Evolutionary conservation across 2,797 vertebrate genomes (phyloP), one percentile per base, ranked within the genome.

Genomic region (Nannoperca obscura): DNA sequence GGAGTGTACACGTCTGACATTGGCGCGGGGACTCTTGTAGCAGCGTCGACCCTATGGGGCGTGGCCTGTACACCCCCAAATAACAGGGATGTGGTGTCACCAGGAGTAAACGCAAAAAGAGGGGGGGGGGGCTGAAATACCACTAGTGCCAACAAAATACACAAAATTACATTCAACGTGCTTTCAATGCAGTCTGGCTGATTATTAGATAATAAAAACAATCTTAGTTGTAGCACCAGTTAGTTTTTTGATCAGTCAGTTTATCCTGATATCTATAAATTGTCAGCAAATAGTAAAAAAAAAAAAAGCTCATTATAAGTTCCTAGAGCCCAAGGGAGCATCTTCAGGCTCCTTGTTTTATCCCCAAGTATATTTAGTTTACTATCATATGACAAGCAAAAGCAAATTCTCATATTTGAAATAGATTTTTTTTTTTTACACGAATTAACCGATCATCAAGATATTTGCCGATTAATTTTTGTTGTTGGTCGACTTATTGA

Each of bases 1-100:
- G 87, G 71, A 88, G 85, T 89, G 90, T 62, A 77, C 83, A 80
- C 80, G 68, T 76, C 77, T 75, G 74, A 76, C 66, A 49, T 88
- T 70, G 90, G 88, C 81, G 82, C 90, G 38, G 81, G 81, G 90
- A 90, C 92, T 95, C 91, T 90, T 93, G 92, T 87, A 93, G 91
- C 88, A 78, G 79, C 90, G 70, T 84, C 75, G 88, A 91, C 87
- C 80, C 88, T 42, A 65, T 13, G 90, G 93, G 95, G 95, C 94
- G 95, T 90, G 93, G 94, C 83, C 80, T 94, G 75, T 77, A 85
- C 86, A 83, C 88, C 86, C 86, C 78, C 63, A 67, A 82, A 81
- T 80, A 74, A 13, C 53, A 13, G 32, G 5, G 49, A 38, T 71
- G 72, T 57, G 54, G 60, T 76, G 65, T 63, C 73, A 52, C 24